Evolutionary conservation across 2,113 vertebrate species (phyloP), one percentile per base, ranked within the genome.

Genomic region (Oxyruncus cristatus): DNA sequence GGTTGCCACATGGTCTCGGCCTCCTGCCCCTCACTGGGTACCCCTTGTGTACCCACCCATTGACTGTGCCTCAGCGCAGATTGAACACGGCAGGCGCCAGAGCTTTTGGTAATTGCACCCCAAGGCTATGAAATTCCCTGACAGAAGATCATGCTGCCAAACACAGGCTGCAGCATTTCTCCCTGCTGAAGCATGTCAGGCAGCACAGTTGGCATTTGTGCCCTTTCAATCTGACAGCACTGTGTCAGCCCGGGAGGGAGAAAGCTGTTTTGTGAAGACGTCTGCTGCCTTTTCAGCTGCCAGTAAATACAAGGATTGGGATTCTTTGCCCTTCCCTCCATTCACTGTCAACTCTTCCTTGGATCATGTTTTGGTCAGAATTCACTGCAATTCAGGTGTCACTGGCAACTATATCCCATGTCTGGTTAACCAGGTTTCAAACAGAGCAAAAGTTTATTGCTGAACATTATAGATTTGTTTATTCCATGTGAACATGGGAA

Each of bases 51-150:
- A 62, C 37, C 74, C 8, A 5, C 20, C 68, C 71, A 42, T 59
- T 1, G 0, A 44, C 30, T 42, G 26, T 37, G 49, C 32, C 75
- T 59, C 89, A 87, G 77, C 81, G 84, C 85, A 93, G 88, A 91
- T 52, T 63, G 56, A 90, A 87, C 4, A 1, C 3, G 0, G 79
- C 47, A 79, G 78, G 61, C 2, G 5, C 70, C 78, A 95, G 78
- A 90, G 78, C 53, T 91, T 93, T 87, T 79, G 72, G 32, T 92
- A 95, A 95, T 96, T 93, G 55, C 47, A 53, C 71, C 94, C 63
- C 14, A 73, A 91, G 95, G 96, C 84, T 76, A 91, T 18, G 10
- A 87, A 67, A 76, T 92, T 56, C 72, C 77, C 86, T 92, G 78
- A 52, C 90, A 91, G 61, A 55, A 73, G 46, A 84, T 95, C 75